These are phyloP conservation scores for Setophaga coronata DNA, from an alignment of 2,113 vertebrate species.

Conservation along the genomic window DNA sequence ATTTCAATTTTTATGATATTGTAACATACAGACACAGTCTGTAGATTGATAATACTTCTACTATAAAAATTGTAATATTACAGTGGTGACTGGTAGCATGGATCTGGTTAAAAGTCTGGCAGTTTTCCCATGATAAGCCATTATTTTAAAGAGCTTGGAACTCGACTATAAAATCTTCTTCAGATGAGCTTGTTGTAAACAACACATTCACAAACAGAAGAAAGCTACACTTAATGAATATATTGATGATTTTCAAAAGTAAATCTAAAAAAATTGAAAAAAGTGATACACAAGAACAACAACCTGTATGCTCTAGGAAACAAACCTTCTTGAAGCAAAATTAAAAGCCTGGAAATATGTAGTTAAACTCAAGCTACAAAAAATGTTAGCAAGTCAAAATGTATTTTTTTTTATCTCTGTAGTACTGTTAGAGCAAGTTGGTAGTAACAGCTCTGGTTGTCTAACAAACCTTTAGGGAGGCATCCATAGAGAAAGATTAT, in stretches of 20 bases:
- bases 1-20: constrained; percentile 49
- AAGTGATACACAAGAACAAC: background rate
- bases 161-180: background rate
- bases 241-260: background rate
- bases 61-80: constrained; percentile 33
- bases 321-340: background rate
- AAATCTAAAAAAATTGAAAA: background rate
- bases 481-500: background rate
- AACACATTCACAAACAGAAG: background rate
- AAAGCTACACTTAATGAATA: background rate
- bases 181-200: background rate
- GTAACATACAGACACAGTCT: background rate
- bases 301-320: background rate
- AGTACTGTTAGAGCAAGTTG: background rate
- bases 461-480: background rate
- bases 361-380: background rate
- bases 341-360: background rate
- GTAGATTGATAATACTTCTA: background rate
- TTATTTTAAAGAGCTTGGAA: background rate
- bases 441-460: background rate
- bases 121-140: background rate
- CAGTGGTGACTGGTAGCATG: background rate
- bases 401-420: background rate
- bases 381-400: background rate
- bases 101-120: constrained; percentile 17